Percentiles rank a stretch among this genome's conserved stretches.
These are phyloP conservation scores for Aporophyla nigra DNA, from an alignment of 2,888 invertebrate species.

Conservation along the genomic window DNA sequence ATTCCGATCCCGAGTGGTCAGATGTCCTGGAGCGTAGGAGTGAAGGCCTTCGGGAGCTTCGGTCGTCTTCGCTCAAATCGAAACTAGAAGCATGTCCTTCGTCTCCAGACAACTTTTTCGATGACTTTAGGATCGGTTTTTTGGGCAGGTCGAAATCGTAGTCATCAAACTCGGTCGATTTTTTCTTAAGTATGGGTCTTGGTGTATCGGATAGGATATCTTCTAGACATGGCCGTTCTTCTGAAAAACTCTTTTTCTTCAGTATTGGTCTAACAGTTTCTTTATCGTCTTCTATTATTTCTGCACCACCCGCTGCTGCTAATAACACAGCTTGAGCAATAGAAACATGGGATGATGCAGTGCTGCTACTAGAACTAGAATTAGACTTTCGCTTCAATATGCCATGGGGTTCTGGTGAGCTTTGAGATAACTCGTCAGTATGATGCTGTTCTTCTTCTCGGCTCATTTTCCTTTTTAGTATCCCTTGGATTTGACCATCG, in stretches of 20 bases:
- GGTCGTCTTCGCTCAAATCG: conserved; percentile 90
- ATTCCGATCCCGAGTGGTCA: conserved; percentile 90
- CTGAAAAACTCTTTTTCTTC: conserved; percentile 95
- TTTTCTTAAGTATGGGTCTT: conserved; percentile 96
- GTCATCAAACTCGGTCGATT: conserved; percentile 94
- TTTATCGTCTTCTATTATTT: conserved; percentile 90
- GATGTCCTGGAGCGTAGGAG: conserved; percentile 90
- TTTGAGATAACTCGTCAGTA: conserved; percentile 91
- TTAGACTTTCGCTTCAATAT: conserved; percentile 95
- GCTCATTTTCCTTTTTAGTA: conserved; percentile 93
- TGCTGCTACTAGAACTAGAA: conserved; percentile 92
- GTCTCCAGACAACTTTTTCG: conserved; percentile 92
- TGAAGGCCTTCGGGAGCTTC: conserved; percentile 91
- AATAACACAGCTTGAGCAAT: conserved; percentile 93
- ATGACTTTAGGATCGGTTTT: conserved; percentile 94
- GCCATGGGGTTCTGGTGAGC: conserved; percentile 94
- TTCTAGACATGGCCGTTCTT: conserved; percentile 92
- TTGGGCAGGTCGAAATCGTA: conserved; percentile 93
- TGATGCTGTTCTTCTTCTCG: conserved; percentile 92
- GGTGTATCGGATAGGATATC: conserved; percentile 88
- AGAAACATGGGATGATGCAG: conserved; percentile 92
- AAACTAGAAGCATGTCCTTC: conserved; percentile 91
- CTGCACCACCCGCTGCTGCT: conserved; percentile 92
- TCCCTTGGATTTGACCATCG: conserved; percentile 92
- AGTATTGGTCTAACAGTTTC: conserved; percentile 94